phyloP scores from a whole-genome alignment of 2,888 invertebrate genomes.

The Iphiclides podalirius region DNA sequence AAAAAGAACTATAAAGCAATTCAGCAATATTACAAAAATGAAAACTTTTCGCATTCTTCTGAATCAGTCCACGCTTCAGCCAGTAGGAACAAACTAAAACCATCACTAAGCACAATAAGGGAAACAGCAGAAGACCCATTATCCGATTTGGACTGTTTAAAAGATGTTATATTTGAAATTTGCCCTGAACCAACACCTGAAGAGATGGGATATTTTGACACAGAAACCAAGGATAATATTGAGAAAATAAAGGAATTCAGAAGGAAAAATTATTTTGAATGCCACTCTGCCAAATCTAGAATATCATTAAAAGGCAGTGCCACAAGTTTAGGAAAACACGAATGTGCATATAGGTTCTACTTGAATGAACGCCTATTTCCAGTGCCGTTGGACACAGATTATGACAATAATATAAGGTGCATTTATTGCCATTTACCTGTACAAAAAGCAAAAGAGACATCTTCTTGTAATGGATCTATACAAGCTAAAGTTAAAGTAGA shows the following conservation, averaged over 20 bases:
- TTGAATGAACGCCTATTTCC: constrained; percentile 80
- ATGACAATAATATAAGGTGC: constrained; percentile 67
- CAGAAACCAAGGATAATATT: constrained; percentile 40
- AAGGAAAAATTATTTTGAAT: constrained; percentile 80
- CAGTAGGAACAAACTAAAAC: constrained; percentile 34
- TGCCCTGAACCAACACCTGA: constrained; percentile 40
- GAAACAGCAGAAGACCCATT: constrained; percentile 46
- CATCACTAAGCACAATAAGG: constrained; percentile 52
- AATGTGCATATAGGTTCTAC: constrained; percentile 77
- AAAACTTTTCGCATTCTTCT: constrained; percentile 48
- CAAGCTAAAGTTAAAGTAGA: constrained; percentile 65
- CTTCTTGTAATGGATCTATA: constrained; percentile 57
- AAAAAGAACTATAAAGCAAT: constrained; percentile 26
- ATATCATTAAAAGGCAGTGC: constrained; percentile 42
- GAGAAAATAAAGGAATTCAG: constrained; percentile 70
- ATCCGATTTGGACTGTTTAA: constrained; percentile 31
- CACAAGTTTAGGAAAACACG: constrained; percentile 53
- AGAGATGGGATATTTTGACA: constrained; percentile 39
- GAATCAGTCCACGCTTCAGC: constrained; percentile 44
- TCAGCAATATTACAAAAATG: constrained; percentile 61
- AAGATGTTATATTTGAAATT: constrained; percentile 34
- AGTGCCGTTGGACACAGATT: constrained; percentile 67
- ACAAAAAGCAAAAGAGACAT: constrained; percentile 37
- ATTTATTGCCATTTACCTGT: constrained; percentile 71
- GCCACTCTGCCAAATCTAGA: constrained; percentile 74